These are phyloP conservation scores for Allygus modestus DNA, from an alignment of 2,888 invertebrate genomes.

Conservation along the genomic window DNA sequence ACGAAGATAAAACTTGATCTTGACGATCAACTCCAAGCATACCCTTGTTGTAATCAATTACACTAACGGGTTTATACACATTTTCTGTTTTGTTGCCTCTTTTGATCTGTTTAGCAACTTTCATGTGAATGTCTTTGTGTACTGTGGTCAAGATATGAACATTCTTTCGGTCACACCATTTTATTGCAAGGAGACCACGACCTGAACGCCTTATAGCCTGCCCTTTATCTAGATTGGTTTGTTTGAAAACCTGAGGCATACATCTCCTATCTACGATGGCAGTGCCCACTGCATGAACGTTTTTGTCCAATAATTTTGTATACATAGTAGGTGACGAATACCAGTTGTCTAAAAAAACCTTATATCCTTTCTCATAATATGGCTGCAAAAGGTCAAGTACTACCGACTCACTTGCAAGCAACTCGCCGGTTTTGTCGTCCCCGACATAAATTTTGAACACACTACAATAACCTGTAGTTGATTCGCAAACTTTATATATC, in stretches of 20 bases:
- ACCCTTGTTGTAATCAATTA: conserved; percentile 14
- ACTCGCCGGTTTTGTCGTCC: no score
- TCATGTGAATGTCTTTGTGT: background rate
- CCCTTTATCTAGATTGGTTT: background rate
- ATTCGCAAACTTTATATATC: no score
- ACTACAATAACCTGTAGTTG: no score
- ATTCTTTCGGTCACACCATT: background rate
- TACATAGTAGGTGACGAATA: conserved; percentile 8
- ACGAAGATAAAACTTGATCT: conserved; percentile 43
- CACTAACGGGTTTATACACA: background rate
- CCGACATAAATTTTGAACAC: no score
- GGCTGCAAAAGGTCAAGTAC: no score
- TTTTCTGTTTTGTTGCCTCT: background rate
- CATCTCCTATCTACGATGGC: background rate
- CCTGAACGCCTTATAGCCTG: conserved; percentile 3
- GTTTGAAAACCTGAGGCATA: background rate
- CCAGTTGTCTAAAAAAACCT: background rate
- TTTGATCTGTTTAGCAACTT: background rate
- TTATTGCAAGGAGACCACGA: background rate
- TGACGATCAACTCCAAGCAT: conserved; percentile 50
- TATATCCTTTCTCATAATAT: background rate
- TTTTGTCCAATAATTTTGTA: background rate
- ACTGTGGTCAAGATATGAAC: no score
- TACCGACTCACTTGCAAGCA: no score
- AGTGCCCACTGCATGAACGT: background rate